phyloP scores from a whole-genome alignment of 1,140 invertebrate species.

The Drosophila sucinea region DNA sequence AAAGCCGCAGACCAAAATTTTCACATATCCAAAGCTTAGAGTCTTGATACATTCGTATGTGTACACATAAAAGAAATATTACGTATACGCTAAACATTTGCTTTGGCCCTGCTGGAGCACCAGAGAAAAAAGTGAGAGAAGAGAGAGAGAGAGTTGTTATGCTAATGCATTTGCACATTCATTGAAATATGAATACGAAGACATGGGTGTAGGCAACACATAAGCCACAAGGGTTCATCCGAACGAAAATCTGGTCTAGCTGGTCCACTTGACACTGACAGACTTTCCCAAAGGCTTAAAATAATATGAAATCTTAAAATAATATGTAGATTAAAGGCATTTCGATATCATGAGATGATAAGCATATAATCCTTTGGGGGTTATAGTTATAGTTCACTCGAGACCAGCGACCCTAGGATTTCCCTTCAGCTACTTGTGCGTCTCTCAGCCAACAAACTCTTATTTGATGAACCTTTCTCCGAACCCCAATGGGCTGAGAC shows the following conservation, averaged over 20 bases:
- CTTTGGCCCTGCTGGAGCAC: slow-evolving; percentile 19
- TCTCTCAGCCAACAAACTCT: too few relatives aligned
- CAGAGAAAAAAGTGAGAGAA: neutral
- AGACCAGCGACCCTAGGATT: too few relatives aligned
- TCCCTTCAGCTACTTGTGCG: too few relatives aligned
- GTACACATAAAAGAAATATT: slow-evolving; percentile 53
- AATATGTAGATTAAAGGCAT: too few relatives aligned
- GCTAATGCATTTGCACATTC: slow-evolving; percentile 54
- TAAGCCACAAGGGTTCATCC: neutral
- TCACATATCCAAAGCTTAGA: neutral
- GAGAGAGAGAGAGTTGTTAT: slow-evolving; percentile 46
- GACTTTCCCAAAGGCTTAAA: too few relatives aligned
- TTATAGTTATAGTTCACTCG: too few relatives aligned
- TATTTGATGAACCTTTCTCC: too few relatives aligned
- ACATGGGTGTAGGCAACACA: slow-evolving; percentile 11
- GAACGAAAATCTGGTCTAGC: too few relatives aligned
- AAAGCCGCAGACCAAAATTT: slow-evolving; percentile 19
- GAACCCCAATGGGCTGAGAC: neutral
- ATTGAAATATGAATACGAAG: slow-evolving; percentile 8
- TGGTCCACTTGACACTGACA: too few relatives aligned
- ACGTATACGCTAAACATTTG: slow-evolving; percentile 61
- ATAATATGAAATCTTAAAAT: too few relatives aligned
- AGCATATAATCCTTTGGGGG: too few relatives aligned
- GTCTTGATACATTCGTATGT: neutral
- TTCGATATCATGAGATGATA: too few relatives aligned